These are phyloP conservation scores for Leptarthrus brevirostris DNA, from an alignment of 2,888 invertebrate genomes.

Conservation along the genomic window DNA sequence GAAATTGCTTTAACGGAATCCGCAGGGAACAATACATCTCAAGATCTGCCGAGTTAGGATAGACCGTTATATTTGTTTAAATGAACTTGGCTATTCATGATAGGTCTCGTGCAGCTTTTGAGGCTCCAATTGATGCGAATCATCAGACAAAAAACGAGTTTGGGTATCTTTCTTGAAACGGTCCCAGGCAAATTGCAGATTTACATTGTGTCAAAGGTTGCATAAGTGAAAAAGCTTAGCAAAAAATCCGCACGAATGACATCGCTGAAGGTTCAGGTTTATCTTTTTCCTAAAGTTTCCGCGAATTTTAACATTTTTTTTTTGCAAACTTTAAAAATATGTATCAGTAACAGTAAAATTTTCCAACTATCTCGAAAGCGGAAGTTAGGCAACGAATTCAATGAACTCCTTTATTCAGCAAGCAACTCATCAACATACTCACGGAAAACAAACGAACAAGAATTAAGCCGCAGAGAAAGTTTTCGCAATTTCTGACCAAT, in stretches of 20 bases:
- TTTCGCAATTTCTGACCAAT: constrained; percentile 46
- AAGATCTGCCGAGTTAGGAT: neutral
- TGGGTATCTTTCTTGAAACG: too few relatives aligned
- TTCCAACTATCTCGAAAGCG: neutral
- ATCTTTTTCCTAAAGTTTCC: too few relatives aligned
- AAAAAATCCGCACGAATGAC: too few relatives aligned
- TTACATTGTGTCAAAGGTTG: too few relatives aligned
- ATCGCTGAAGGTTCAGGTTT: too few relatives aligned
- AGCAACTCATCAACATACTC: constrained; percentile 5
- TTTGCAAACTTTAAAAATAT: too few relatives aligned
- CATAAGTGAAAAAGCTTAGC: too few relatives aligned
- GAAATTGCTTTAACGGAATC: constrained; percentile 27
- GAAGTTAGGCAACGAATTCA: constrained; percentile 42
- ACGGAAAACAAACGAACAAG: neutral
- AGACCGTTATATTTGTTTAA: constrained; percentile 10
- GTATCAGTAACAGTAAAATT: constrained; percentile 2
- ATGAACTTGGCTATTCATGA: neutral
- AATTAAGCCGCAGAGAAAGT: constrained; percentile 30
- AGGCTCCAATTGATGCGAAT: neutral
- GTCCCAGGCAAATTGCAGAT: too few relatives aligned
- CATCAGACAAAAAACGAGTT: too few relatives aligned
- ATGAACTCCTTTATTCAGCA: constrained; percentile 36
- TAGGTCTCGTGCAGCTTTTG: neutral
- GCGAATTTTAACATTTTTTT: too few relatives aligned
- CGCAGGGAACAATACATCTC: constrained; percentile 24